These are phyloP conservation scores for Cyanoramphus novaezelandiae DNA, from an alignment of 2,113 vertebrate species.

Conservation along the genomic window DNA sequence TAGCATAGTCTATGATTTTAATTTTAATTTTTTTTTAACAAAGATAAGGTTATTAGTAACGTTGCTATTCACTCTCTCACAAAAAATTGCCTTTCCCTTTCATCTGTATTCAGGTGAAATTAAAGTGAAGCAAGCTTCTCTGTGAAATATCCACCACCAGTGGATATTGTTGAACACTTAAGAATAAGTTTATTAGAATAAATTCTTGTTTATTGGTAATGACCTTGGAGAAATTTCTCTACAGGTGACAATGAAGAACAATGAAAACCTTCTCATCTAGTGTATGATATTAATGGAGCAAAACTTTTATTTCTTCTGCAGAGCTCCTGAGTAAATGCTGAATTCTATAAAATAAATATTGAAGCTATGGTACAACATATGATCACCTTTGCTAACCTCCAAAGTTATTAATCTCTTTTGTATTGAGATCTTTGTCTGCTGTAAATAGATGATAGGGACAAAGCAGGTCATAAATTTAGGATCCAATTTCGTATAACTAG, in stretches of 20 bases:
- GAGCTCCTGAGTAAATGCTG: neutral
- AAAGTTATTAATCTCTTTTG: neutral
- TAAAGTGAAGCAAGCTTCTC: neutral
- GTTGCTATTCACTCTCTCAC: neutral
- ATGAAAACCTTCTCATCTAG: neutral
- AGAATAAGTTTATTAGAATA: neutral
- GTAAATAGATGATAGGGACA: neutral
- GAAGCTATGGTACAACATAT: neutral
- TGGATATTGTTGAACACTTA: neutral
- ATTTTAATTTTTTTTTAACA: neutral
- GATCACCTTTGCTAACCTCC: neutral
- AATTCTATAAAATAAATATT: neutral
- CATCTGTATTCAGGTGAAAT: neutral
- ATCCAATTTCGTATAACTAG: neutral
- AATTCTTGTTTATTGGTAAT: neutral
- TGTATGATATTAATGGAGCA: neutral
- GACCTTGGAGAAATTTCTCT: neutral
- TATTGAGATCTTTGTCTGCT: neutral
- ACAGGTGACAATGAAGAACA: neutral
- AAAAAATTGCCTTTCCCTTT: neutral
- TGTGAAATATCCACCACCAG: neutral
- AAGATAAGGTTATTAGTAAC: neutral
- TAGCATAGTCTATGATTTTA: neutral
- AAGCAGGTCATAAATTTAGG: neutral
- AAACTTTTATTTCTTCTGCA: neutral